Base-by-base conservation (phyloP, 1,140 invertebrate genomes). In the Drosophila littoralis region DNA sequence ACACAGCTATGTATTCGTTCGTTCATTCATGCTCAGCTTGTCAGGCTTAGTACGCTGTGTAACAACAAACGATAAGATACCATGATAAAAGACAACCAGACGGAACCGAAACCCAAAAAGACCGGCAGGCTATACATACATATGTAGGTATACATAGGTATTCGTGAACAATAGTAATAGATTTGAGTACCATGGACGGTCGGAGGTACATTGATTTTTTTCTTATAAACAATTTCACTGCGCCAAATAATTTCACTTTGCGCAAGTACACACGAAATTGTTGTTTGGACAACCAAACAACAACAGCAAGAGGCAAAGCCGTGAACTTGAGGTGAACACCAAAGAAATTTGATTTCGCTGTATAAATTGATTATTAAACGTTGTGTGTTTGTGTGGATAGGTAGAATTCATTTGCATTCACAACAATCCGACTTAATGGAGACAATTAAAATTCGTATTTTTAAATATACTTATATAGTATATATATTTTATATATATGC, bases 231-330 rank as follows among this genome's bases (percentile, higher is more conserved):
- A 69, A 74, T 69, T 73, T 73, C 64, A 68, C 70, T 55, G 32
- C 52, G 55, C 35, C 65, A 42, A 60, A 36, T 42, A 69, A 74
- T 74, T 75, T 70, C 72, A 67, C 76, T 79, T 79, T 75, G 58
- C 38, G 61, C 66, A 67, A 63, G 42, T 46, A 69, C 71, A 64
- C 60, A 63, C 55, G 36, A 73, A 64, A 46, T 52, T 84, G 69
- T 78, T 85, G 79, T 79, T 79, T 71, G 79, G 82, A 88, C 82
- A 88, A 82, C 70, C 82, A 59, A 81, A 71, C 71, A 78, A 45
- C 70, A 82, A 70, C 79, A 77, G 52, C 79, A 74, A 9, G 10
- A 51, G 12, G 17, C 60, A 55, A 46, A 68, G 45, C 57, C 65
- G 36, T 86, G 82, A 86, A 86, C 82, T 86, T 88, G 83, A 77